Conservation (phyloP, 37 sponge, comb jelly and placozoan species). For the Bolinopsis microptera region DNA sequence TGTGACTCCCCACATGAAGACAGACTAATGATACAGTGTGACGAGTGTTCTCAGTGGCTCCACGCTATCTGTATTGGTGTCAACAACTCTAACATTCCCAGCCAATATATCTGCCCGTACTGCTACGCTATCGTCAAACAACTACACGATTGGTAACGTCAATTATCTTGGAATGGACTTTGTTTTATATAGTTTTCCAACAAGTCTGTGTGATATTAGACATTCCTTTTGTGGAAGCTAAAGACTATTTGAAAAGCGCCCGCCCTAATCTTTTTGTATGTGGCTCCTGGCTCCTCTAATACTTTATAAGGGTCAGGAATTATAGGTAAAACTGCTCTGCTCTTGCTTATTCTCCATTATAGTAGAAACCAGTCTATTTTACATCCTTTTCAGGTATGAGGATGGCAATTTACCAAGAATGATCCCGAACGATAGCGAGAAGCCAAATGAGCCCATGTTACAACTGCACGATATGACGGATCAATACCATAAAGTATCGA, state of each 20-base stretch:
- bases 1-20: constrained; percentile 21
- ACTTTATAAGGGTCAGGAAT: too few relatives aligned
- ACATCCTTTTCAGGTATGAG: constrained; percentile 63
- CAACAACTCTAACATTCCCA: background rate
- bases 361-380: too few relatives aligned
- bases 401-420: constrained; percentile 50
- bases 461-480: constrained; percentile 28
- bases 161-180: background rate
- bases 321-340: too few relatives aligned
- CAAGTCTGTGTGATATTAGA: background rate
- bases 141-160: constrained; percentile 8
- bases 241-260: too few relatives aligned
- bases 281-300: too few relatives aligned
- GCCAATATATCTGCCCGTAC: constrained; percentile 61
- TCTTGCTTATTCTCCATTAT: too few relatives aligned
- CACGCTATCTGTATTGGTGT: constrained; percentile 50
- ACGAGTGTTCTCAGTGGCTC: constrained; percentile 47
- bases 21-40: constrained; percentile 57
- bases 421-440: constrained; percentile 21
- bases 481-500: background rate
- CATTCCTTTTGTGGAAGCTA: too few relatives aligned
- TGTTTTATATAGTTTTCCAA: background rate
- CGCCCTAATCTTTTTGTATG: too few relatives aligned
- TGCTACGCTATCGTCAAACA: constrained; percentile 39
- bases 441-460: constrained; percentile 50